Evolutionary conservation across 2,113 vertebrate genomes (phyloP).

Genomic region (Heterotis niloticus): DNA sequence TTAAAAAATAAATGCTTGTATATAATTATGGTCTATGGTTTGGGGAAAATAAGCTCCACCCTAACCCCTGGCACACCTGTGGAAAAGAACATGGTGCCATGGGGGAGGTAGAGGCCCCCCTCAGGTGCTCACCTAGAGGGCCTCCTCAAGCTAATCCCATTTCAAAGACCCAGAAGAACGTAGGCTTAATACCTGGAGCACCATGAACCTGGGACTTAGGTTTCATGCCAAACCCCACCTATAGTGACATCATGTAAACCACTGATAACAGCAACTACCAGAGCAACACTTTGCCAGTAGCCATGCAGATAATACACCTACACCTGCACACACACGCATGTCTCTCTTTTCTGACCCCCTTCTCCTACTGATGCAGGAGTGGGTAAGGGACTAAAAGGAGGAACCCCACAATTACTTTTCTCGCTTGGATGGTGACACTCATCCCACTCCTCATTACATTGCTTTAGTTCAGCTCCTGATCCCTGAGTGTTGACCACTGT

Average conservation of each 20-base stretch:
- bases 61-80: too few relatives aligned
- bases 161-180: background rate
- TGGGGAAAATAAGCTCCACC: too few relatives aligned
- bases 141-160: too few relatives aligned
- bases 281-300: background rate
- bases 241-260: background rate
- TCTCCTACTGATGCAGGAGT: background rate
- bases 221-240: background rate
- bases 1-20: too few relatives aligned
- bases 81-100: too few relatives aligned
- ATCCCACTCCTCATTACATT: too few relatives aligned
- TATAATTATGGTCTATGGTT: too few relatives aligned
- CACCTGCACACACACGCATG: conserved; percentile 3
- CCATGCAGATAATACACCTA: background rate
- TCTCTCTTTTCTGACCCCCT: background rate
- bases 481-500: background rate
- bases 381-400: background rate
- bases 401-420: background rate
- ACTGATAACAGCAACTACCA: background rate
- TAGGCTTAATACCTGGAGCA: background rate
- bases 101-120: too few relatives aligned
- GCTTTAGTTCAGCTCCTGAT: background rate
- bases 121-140: too few relatives aligned
- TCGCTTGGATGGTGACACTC: background rate
- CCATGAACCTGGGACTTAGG: too few relatives aligned